A percentile compares a stretch with the other conserved stretches of the same genome.
phyloP scores from a whole-genome alignment of 2,797 vertebrate genomes.

The Ctenopoma multispine region DNA sequence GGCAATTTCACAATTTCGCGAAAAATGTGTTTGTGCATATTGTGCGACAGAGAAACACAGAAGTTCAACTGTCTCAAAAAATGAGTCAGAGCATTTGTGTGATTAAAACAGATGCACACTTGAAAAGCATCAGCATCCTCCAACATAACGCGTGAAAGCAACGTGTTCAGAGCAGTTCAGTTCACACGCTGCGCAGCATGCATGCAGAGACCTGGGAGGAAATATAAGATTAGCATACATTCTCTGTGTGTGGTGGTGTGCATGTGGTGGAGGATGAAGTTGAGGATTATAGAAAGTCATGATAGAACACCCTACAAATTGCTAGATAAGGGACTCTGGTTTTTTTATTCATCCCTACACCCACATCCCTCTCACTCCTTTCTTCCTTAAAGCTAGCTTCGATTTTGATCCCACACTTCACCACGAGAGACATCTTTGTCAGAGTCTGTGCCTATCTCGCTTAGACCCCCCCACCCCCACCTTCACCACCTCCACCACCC shows the following conservation, averaged over 20 bases:
- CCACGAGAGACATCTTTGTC: slow-evolving; percentile 68
- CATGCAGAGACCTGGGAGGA: slow-evolving; percentile 23
- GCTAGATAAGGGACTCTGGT: slow-evolving; percentile 66
- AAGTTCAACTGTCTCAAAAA: slow-evolving; percentile 19
- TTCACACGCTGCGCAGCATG: slow-evolving; percentile 11
- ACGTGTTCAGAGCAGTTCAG: slow-evolving; percentile 17
- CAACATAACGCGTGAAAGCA: slow-evolving; percentile 27
- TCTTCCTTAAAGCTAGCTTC: slow-evolving; percentile 62
- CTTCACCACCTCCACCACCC: slow-evolving; percentile 24
- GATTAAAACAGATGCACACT: slow-evolving; percentile 19
- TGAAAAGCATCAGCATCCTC: slow-evolving; percentile 22
- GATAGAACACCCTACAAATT: slow-evolving; percentile 72
- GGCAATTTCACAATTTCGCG: neutral
- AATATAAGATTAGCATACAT: slow-evolving; percentile 42
- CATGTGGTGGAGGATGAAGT: slow-evolving; percentile 63
- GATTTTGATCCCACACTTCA: slow-evolving; percentile 72
- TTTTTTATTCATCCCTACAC: slow-evolving; percentile 63
- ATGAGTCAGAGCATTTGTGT: slow-evolving; percentile 13
- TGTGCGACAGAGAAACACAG: neutral
- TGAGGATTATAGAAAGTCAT: slow-evolving; percentile 71
- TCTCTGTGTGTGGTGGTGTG: slow-evolving; percentile 37
- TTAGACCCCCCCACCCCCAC: slow-evolving; percentile 31
- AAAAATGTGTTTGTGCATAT: neutral
- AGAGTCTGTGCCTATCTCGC: slow-evolving; percentile 46
- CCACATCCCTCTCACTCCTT: slow-evolving; percentile 54